These are phyloP conservation scores for Caenorhabditis sulstoni DNA, from an alignment of 2,888 invertebrate genomes.

Conservation along the genomic window DNA sequence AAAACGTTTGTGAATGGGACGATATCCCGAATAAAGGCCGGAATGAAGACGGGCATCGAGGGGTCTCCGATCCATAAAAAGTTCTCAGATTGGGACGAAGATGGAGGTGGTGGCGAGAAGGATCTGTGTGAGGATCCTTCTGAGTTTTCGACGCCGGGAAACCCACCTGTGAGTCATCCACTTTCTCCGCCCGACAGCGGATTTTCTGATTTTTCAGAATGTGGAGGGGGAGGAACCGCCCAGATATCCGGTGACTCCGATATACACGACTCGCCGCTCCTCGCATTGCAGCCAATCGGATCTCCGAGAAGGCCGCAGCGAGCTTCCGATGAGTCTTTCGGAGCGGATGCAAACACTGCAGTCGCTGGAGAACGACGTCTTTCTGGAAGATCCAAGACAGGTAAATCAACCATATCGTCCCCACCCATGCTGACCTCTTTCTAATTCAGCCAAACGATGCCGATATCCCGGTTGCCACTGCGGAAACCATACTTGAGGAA, in stretches of 20 bases:
- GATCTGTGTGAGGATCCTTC: no score
- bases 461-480: neutral
- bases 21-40: conserved; percentile 3
- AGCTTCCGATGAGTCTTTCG: conserved; percentile 18
- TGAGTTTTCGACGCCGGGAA: no score
- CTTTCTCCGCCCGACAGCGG: neutral
- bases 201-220: conserved; percentile 15
- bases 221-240: conserved; percentile 22
- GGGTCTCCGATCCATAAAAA: neutral
- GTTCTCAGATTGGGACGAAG: neutral
- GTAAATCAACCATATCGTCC: neutral
- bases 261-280: conserved; percentile 28
- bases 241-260: conserved; percentile 49
- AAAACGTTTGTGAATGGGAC: conserved; percentile 33
- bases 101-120: neutral
- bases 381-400: conserved; percentile 12
- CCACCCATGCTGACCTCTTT: neutral
- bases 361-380: conserved; percentile 39
- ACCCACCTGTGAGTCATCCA: neutral
- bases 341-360: conserved; percentile 33
- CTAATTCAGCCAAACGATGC: conserved; percentile 21
- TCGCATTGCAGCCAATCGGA: conserved; percentile 42
- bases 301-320: conserved; percentile 48
- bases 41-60: conserved; percentile 19
- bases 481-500: no score